Base-by-base conservation (phyloP, 2,888 invertebrate genomes). In the Hypomecis atomaria region DNA sequence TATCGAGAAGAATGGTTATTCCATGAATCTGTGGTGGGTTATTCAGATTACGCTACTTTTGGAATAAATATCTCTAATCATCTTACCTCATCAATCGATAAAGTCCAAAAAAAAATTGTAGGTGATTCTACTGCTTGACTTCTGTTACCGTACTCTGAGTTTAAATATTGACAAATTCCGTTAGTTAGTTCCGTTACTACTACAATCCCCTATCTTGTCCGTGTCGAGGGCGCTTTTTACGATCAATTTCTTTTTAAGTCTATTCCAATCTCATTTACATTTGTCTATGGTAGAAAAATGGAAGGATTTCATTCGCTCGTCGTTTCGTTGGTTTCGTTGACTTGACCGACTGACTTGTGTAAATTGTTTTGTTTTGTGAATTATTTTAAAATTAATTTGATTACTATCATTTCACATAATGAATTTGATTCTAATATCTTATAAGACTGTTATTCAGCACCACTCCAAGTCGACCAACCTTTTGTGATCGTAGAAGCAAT, bases 311-410 rank as follows among this genome's bases (percentile, higher is more conserved):
- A 63, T 66, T 70, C 86, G 77, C 43, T 65, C 65, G 77, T 87
- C 85, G 84, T 87, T 87, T 89, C 87, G 83, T 86, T 87, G 85
- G 78, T 88, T 88, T 89, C 85, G 84, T 87, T 85, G 86, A 85
- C 79, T 87, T 85, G 86, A 86, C 79, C 81, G 85, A 85, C 77
- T 81, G 79, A 85, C 81, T 86, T 82, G 83, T 84, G 77, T 74
- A 81, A 78, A 85, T 85, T 90, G 89, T 92, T 89, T 89, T 87
- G 86, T 87, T 85, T 90, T 88, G 84, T 85, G 88, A 82, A 85
- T 78, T 84, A 83, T 82, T 81, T 86, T 80, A 83, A 77, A 68
- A 83, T 80, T 81, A 78, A 76, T 82, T 81, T 75, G 74, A 72
- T 79, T 83, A 75, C 73, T 78, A 76, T 75, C 78, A 75, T 78